phyloP scores from a whole-genome alignment of 2,888 invertebrate species.

The Sacculina carcini region DNA sequence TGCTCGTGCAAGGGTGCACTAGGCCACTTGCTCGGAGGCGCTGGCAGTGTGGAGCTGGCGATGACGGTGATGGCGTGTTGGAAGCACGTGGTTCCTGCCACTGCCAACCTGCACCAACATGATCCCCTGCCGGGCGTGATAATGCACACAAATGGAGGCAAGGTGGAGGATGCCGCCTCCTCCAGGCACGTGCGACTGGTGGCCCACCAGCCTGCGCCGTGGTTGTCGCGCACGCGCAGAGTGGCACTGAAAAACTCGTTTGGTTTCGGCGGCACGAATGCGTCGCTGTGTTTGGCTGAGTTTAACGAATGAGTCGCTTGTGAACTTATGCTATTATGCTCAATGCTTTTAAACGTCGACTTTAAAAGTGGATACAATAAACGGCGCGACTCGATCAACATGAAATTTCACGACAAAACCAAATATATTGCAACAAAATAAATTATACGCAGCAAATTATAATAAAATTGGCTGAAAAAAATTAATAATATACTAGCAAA shows the following conservation, averaged over 20 bases:
- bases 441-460: too few species aligned
- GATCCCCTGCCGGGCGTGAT: slow-evolving; percentile 53
- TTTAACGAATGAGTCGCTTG: slow-evolving; percentile 16
- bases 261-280: slow-evolving; percentile 97
- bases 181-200: slow-evolving; percentile 42
- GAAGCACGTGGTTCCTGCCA: slow-evolving; percentile 51
- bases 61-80: slow-evolving; percentile 60
- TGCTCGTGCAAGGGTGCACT: slow-evolving; percentile 82
- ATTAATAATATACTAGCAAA: too few species aligned
- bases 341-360: too few species aligned
- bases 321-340: too few species aligned
- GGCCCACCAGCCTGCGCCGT: background rate
- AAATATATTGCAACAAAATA: too few species aligned
- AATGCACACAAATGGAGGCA: slow-evolving; percentile 43
- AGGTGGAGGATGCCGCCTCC: slow-evolving; percentile 55
- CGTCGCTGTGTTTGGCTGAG: slow-evolving; percentile 41
- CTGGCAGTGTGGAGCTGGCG: slow-evolving; percentile 74
- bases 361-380: too few species aligned
- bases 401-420: too few species aligned
- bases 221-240: slow-evolving; percentile 13
- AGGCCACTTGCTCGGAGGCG: slow-evolving; percentile 82
- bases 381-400: too few species aligned
- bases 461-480: too few species aligned
- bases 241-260: slow-evolving; percentile 90
- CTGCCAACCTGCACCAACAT: slow-evolving; percentile 49